phyloP scores from a whole-genome alignment of 37 sponge, comb jelly and placozoan species.

The Mnemiopsis leidyi region DNA sequence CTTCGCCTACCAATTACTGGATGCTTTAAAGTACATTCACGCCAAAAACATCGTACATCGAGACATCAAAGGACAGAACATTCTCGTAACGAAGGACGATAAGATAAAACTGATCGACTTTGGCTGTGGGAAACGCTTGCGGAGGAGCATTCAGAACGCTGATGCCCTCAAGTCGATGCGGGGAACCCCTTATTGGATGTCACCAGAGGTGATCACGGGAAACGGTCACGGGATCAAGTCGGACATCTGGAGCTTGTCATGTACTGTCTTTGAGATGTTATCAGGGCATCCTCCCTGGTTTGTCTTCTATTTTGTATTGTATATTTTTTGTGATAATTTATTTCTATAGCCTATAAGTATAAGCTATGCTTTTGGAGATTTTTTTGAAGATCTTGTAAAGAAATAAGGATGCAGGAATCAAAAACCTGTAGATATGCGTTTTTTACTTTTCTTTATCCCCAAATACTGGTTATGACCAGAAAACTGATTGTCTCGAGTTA shows the following conservation, averaged over 20 bases:
- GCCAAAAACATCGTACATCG: constrained; percentile 59
- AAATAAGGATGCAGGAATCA: too few species aligned
- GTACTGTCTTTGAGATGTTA: constrained; percentile 65
- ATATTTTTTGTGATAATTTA: too few species aligned
- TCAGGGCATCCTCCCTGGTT: constrained; percentile 64
- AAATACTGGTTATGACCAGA: too few species aligned
- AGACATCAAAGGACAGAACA: constrained; percentile 65
- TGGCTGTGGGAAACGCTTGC: background rate
- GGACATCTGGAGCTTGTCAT: constrained; percentile 49
- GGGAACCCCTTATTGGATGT: constrained; percentile 59
- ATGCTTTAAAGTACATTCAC: constrained; percentile 24
- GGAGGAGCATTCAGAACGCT: constrained; percentile 39
- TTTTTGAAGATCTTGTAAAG: too few species aligned
- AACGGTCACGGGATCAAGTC: constrained; percentile 59
- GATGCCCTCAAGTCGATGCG: constrained; percentile 41
- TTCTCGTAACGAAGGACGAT: constrained; percentile 34
- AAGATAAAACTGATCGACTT: constrained; percentile 47
- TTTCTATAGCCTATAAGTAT: too few species aligned
- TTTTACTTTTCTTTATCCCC: too few species aligned
- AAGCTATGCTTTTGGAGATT: too few species aligned
- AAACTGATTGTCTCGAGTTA: too few species aligned
- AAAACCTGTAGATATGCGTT: too few species aligned
- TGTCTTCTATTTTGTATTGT: background rate
- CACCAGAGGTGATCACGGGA: constrained; percentile 53
- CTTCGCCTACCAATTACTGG: constrained; percentile 32